Percentiles rank a stretch among this genome's conserved stretches.
Evolutionary conservation across 2,113 vertebrate genomes (phyloP).

Genomic region (Alectura lathami): DNA sequence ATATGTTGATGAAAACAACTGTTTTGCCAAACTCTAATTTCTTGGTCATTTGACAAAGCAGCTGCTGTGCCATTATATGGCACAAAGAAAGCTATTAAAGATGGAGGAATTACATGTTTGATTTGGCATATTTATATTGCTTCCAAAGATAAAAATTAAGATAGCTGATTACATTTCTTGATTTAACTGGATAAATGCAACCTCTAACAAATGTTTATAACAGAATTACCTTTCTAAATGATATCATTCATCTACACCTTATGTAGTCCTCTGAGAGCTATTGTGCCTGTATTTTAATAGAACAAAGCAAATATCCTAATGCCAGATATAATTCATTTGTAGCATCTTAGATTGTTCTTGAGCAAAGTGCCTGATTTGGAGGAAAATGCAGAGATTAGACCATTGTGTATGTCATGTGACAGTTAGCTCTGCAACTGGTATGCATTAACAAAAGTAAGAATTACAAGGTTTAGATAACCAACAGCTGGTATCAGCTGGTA

Average conservation of each 20-base stretch:
- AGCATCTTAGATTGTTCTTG: neutral
- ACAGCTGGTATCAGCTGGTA: slow-evolving; percentile 43
- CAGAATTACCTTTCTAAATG: neutral
- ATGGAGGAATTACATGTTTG: slow-evolving; percentile 11
- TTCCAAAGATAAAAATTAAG: slow-evolving; percentile 2
- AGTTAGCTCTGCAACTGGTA: neutral
- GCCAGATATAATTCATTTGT: neutral
- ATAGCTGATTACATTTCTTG: neutral
- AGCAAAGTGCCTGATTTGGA: neutral
- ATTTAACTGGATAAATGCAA: neutral
- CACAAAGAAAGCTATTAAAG: slow-evolving; percentile 31
- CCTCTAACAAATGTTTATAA: neutral
- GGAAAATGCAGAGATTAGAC: neutral
- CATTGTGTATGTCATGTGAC: neutral
- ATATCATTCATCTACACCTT: neutral
- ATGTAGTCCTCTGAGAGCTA: neutral
- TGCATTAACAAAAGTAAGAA: slow-evolving; percentile 34
- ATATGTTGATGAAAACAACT: slow-evolving; percentile 67
- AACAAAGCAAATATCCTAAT: neutral
- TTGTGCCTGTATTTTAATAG: neutral
- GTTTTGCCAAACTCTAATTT: slow-evolving; percentile 64
- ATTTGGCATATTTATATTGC: slow-evolving; percentile 27
- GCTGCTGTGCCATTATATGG: slow-evolving; percentile 33
- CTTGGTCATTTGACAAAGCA: slow-evolving; percentile 65
- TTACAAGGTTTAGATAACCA: slow-evolving; percentile 22